phyloP scores from a whole-genome alignment of 2,113 vertebrate species.

The Himantopus leucocephalus region DNA sequence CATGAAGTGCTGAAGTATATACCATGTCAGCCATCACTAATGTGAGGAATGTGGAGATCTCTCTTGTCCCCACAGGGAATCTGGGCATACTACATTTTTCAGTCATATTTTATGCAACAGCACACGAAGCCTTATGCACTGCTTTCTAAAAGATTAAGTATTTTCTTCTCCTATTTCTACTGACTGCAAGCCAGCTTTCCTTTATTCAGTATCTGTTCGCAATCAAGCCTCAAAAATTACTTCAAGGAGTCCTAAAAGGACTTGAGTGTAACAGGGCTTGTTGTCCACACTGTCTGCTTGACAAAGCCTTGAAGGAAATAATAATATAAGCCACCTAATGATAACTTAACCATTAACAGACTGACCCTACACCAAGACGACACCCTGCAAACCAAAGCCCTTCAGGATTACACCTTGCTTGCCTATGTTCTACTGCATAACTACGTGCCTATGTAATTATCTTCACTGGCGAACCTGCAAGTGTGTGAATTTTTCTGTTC shows the following conservation, averaged over 20 bases:
- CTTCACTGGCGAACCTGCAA: accelerated
- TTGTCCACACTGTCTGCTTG: neutral
- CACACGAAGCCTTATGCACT: neutral
- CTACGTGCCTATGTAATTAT: neutral
- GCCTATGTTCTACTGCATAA: neutral
- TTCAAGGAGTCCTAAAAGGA: neutral
- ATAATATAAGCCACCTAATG: neutral
- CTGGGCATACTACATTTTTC: neutral
- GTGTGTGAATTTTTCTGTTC: neutral
- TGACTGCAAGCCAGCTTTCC: neutral
- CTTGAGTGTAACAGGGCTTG: neutral
- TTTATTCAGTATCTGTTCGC: neutral
- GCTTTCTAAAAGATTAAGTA: neutral
- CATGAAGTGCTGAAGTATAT: neutral
- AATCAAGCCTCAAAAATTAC: neutral
- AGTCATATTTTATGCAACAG: neutral
- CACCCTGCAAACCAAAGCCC: neutral
- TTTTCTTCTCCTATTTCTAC: neutral
- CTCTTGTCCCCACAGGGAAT: neutral
- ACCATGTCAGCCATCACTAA: neutral
- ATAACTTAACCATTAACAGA: neutral
- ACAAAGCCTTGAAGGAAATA: neutral
- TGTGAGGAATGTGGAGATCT: neutral
- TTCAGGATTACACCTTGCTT: neutral
- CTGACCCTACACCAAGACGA: neutral